Evolutionary conservation across 2,888 invertebrate species (phyloP).

Genomic region (Nebria brevicollis): DNA sequence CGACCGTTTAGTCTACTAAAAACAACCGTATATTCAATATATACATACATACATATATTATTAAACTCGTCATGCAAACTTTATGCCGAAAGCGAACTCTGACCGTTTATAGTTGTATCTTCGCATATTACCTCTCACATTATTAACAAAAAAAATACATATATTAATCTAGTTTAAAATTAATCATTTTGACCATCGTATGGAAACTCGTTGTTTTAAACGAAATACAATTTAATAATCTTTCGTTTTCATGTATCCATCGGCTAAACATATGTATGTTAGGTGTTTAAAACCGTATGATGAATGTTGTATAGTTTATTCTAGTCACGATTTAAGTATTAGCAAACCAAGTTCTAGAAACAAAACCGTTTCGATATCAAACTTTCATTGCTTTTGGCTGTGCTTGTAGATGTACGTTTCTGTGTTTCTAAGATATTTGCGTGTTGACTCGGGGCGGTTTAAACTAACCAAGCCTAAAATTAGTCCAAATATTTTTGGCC

Average conservation of each 20-base stretch:
- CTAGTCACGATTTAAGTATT: background rate
- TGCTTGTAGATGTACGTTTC: background rate
- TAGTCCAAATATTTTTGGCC: conserved; percentile 31
- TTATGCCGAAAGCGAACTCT: too few relatives aligned
- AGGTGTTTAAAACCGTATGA: background rate
- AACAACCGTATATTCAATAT: too few relatives aligned
- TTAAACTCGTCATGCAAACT: too few relatives aligned
- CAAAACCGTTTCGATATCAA: background rate
- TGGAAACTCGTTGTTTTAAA: too few relatives aligned
- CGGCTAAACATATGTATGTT: background rate
- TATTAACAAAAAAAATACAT: too few relatives aligned
- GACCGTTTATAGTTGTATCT: too few relatives aligned
- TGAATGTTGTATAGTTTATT: background rate
- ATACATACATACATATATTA: background rate
- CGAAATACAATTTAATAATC: background rate
- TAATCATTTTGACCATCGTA: background rate
- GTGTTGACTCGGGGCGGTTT: conserved; percentile 32
- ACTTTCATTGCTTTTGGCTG: conserved; percentile 30
- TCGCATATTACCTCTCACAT: too few relatives aligned
- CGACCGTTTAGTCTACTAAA: background rate
- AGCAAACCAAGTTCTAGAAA: background rate
- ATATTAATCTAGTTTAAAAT: background rate
- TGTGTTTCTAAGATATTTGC: conserved; percentile 11
- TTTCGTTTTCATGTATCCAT: background rate
- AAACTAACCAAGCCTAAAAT: conserved; percentile 24